A percentile compares a stretch with the other conserved stretches of the same genome.
These are phyloP conservation scores for Cepphus grylle DNA, from an alignment of 2,113 vertebrate species.

Conservation along the genomic window DNA sequence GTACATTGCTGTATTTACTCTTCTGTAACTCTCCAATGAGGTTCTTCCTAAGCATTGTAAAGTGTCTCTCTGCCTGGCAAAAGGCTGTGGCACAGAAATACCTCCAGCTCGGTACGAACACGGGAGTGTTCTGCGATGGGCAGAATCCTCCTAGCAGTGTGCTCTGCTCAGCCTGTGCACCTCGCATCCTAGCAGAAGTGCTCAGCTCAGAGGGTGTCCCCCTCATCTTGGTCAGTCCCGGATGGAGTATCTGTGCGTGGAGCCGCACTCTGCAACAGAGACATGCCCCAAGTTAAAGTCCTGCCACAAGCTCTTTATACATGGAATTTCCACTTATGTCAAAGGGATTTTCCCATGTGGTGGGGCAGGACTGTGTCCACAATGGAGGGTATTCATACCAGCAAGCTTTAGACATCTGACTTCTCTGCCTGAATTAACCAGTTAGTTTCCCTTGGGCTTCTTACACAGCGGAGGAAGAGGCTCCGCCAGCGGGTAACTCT, in stretches of 20 bases:
- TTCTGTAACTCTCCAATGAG: background rate
- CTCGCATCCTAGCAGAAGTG: background rate
- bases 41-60: background rate
- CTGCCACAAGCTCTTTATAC: background rate
- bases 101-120: background rate
- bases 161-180: background rate
- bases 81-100: background rate
- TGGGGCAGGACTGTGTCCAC: background rate
- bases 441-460: background rate
- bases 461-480: background rate
- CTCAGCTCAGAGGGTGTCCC: background rate
- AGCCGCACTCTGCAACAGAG: background rate
- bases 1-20: background rate
- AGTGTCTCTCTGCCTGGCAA: background rate
- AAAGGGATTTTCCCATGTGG: constrained; percentile 11
- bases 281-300: background rate
- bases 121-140: background rate
- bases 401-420: background rate
- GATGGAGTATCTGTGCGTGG: background rate
- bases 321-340: background rate
- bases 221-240: background rate
- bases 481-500: background rate
- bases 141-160: background rate
- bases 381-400: background rate
- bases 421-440: constrained; percentile 7